A percentile compares a stretch with the other conserved stretches of the same genome.
These are phyloP conservation scores for Micromys minutus DNA, from an alignment of 2,113 vertebrate genomes.

Conservation along the genomic window DNA sequence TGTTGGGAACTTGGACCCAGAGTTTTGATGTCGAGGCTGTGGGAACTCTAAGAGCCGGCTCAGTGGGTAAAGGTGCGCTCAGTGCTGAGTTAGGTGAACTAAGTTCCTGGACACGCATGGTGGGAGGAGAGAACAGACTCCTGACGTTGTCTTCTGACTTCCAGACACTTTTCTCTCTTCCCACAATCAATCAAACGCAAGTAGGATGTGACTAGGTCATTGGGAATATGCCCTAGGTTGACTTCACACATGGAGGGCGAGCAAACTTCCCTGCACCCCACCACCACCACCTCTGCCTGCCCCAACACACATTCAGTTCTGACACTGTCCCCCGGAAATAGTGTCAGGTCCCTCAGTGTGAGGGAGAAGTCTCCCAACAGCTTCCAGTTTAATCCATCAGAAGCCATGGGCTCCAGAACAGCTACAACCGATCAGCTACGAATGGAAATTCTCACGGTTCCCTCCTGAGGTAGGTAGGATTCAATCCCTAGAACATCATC, in stretches of 20 bases:
- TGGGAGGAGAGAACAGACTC: background rate
- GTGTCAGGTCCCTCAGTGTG: background rate
- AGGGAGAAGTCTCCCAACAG: background rate
- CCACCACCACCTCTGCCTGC: background rate
- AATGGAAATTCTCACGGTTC: background rate
- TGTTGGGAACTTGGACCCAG: background rate
- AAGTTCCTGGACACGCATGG: background rate
- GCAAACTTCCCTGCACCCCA: background rate
- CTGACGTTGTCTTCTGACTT: background rate
- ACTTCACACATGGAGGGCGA: background rate
- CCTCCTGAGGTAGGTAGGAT: background rate
- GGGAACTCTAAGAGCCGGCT: background rate
- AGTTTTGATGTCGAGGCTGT: background rate
- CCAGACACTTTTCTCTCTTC: background rate
- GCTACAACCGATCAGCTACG: background rate
- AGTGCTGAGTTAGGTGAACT: background rate
- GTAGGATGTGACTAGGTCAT: background rate
- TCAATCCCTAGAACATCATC: background rate
- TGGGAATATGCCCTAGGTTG: background rate
- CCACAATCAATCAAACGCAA: background rate
- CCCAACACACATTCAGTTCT: background rate
- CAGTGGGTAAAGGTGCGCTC: background rate
- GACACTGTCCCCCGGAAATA: background rate
- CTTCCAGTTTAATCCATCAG: background rate
- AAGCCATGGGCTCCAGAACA: background rate